These are phyloP conservation scores for Enhydra lutris DNA, from an alignment of 2,113 vertebrate species.

Conservation along the genomic window DNA sequence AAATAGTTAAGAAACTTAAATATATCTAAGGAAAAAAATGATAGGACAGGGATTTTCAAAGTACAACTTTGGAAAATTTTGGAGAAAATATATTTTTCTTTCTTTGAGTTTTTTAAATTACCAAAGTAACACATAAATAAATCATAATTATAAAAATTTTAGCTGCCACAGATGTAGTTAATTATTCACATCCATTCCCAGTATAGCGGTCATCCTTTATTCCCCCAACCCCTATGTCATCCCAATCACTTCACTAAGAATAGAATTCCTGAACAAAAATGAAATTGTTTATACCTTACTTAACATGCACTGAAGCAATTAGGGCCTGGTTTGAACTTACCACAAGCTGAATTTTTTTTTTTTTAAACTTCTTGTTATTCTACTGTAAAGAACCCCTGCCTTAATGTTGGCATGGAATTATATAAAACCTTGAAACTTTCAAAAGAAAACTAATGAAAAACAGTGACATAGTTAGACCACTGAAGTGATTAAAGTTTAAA, in stretches of 20 bases:
- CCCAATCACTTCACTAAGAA: neutral
- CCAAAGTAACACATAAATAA: neutral
- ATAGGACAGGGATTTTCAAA: neutral
- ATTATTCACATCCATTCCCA: neutral
- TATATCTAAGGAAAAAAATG: neutral
- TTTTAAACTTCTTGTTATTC: conserved; percentile 23
- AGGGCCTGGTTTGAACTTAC: neutral
- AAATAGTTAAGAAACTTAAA: neutral
- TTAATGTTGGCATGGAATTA: conserved; percentile 15
- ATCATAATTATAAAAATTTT: conserved; percentile 25
- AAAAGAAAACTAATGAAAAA: neutral
- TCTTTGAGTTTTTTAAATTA: neutral
- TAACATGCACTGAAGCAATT: neutral
- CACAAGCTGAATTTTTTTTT: neutral
- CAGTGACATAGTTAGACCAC: neutral
- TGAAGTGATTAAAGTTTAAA: neutral
- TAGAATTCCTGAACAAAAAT: conserved; percentile 14
- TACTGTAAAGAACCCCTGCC: neutral
- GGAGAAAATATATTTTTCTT: neutral
- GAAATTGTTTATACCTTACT: neutral
- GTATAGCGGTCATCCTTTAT: neutral
- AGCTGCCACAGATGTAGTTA: neutral
- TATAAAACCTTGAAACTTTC: neutral
- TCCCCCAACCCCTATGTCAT: neutral
- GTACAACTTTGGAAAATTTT: neutral